Percentiles rank a stretch among this genome's conserved stretches.
phyloP scores from a whole-genome alignment of 2,113 vertebrate species.

The Pitta sordida region DNA sequence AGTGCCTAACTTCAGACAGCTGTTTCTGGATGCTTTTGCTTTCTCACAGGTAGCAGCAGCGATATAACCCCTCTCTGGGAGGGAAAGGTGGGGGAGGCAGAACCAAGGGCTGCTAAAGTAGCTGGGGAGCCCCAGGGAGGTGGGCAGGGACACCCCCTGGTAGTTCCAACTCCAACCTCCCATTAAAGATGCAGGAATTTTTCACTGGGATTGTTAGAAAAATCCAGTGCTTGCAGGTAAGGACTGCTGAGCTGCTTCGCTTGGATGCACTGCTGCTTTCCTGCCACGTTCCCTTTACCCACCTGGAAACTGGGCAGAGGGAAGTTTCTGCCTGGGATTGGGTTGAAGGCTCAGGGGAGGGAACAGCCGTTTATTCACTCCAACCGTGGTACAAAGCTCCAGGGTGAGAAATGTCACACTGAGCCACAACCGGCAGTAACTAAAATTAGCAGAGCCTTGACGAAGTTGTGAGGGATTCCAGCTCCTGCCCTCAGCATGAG shows the following conservation, averaged over 20 bases:
- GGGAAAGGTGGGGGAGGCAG: neutral
- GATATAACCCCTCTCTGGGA: neutral
- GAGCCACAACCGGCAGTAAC: neutral
- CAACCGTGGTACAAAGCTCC: neutral
- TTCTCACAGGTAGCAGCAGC: neutral
- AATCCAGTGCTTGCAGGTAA: neutral
- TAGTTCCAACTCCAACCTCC: neutral
- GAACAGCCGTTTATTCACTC: neutral
- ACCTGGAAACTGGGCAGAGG: neutral
- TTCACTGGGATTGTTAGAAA: neutral
- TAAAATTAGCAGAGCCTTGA: slow-evolving; percentile 17
- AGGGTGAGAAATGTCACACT: neutral
- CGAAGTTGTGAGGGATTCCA: slow-evolving; percentile 20
- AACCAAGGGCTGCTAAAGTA: neutral
- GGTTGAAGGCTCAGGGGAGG: neutral
- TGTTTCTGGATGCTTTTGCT: slow-evolving; percentile 1
- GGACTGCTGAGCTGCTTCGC: neutral
- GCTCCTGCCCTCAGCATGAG: slow-evolving; percentile 19
- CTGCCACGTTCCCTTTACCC: accelerated
- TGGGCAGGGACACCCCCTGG: neutral
- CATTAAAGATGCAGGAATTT: neutral
- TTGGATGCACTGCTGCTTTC: neutral
- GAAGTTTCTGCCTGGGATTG: neutral
- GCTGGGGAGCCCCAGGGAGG: neutral
- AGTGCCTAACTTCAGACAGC: slow-evolving; percentile 37